These are phyloP conservation scores for Scaptomyza polygonia DNA, from an alignment of 2,888 invertebrate species.

Conservation along the genomic window DNA sequence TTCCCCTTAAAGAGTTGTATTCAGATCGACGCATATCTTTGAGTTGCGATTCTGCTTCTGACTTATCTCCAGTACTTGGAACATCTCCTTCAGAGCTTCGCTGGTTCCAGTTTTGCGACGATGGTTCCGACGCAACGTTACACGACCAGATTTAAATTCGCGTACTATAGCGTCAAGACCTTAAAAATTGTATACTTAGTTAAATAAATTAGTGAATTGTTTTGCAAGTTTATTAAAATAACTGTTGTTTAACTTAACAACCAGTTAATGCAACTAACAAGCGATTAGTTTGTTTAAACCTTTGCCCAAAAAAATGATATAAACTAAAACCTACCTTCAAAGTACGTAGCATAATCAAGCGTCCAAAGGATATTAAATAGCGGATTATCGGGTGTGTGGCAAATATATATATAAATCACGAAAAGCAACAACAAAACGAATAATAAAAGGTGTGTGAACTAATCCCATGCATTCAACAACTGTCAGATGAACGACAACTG, in stretches of 20 bases:
- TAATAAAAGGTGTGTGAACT: constrained; percentile 22
- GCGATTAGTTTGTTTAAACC: constrained; percentile 55
- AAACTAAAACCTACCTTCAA: constrained; percentile 48
- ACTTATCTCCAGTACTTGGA: constrained; percentile 84
- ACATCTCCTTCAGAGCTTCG: constrained; percentile 84
- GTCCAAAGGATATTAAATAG: constrained; percentile 52
- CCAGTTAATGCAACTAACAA: constrained; percentile 45
- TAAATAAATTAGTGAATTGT: constrained; percentile 4
- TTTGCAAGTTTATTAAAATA: neutral
- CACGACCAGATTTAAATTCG: constrained; percentile 83
- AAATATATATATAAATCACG: constrained; percentile 68
- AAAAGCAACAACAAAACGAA: constrained; percentile 14
- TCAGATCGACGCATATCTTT: constrained; percentile 82
- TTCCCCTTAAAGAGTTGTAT: constrained; percentile 42
- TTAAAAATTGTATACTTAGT: constrained; percentile 37
- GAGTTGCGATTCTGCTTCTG: constrained; percentile 84
- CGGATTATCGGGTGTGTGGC: constrained; percentile 34
- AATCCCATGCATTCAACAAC: constrained; percentile 62
- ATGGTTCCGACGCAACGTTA: constrained; percentile 83
- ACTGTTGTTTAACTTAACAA: constrained; percentile 1
- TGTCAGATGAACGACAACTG: constrained; percentile 69
- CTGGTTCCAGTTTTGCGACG: constrained; percentile 82
- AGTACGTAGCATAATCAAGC: constrained; percentile 24
- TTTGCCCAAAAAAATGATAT: constrained; percentile 10
- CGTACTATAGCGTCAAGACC: constrained; percentile 85